Evolutionary conservation across 2,797 vertebrate genomes (phyloP), one percentile per base, ranked within the genome.

Genomic region (Heliangelus exortis): DNA sequence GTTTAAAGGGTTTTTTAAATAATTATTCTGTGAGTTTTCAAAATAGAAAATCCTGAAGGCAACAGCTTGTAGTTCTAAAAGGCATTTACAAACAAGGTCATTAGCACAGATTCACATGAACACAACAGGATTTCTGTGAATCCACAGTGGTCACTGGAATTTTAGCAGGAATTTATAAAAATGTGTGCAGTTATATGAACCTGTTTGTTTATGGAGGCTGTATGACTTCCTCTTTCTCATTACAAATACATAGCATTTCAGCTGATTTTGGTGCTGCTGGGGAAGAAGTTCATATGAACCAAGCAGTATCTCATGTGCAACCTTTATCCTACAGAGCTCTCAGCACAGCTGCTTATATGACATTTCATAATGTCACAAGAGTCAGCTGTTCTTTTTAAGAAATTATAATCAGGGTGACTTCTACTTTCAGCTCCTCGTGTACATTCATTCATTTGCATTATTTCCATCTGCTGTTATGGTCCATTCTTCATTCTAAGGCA

Each of bases 321-420:
- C 34, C 26, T 89, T 85, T 79, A 68, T 79, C 65, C 65, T 61
- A 23, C 48, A 50, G 23, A 57, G 26, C 18, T 83, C 36, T 91
- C 91, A 74, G 81, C 72, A 71, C 92, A 95, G 87, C 87, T 95
- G 95, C 82, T 80, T 67, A 20, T 53, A 74, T 92, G 92, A 91
- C 94, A 94, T 96, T 96, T 93, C 50, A 53, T 87, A 96, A 93
- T 96, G 95, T 83, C 94, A 92, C 21, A 58, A 39, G n/a, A 93
- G 76, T 95, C 76, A 91, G 89, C 51, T 83, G 78, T 72, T 89
- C 82, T 72, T 89, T 90, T 89, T 2, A 19, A 83, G 50, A 94
- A 93, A 85, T 92, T 26, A 34, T 87, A 96, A 93, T 91, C 61
- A 89, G 34, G 51, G 36, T 78, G 82, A 92, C 43, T 92, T 94